These are phyloP conservation scores for Eupithecia dodoneata DNA, from an alignment of 2,888 invertebrate species.

Conservation along the genomic window DNA sequence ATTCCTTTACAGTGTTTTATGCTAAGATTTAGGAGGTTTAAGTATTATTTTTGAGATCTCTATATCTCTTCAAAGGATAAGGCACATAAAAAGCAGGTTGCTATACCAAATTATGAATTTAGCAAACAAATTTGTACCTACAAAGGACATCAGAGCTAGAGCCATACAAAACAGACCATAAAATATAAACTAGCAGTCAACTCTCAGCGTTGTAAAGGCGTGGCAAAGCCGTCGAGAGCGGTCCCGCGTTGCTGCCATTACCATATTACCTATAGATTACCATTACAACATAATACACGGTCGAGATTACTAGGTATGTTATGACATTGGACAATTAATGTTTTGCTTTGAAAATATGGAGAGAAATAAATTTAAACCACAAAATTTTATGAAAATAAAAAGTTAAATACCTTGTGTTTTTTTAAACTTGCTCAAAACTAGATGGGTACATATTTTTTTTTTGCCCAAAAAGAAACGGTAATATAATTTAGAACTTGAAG, in stretches of 20 bases:
- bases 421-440: no score
- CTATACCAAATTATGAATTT: background rate
- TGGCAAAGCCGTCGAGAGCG: slow-evolving; percentile 57
- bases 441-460: no score
- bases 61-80: no score
- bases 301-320: slow-evolving; percentile 36
- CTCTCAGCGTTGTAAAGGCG: slow-evolving; percentile 36
- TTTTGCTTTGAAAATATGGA: background rate
- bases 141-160: background rate
- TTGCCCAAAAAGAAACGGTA: no score
- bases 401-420: no score
- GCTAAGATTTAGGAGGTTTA: background rate
- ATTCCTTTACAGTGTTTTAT: background rate
- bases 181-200: slow-evolving; percentile 27
- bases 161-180: slow-evolving; percentile 6
- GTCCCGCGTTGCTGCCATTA: slow-evolving; percentile 64
- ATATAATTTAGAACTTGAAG: no score
- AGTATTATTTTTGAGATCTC: background rate
- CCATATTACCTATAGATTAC: slow-evolving; percentile 68
- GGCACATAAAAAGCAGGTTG: background rate
- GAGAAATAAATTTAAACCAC: background rate
- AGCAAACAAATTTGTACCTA: background rate
- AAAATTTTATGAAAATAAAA: background rate
- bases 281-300: slow-evolving; percentile 63
- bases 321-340: background rate